Percentiles rank a stretch among this genome's conserved stretches.
Evolutionary conservation across 2,888 invertebrate genomes (phyloP).

Genomic region (Pachymerium ferrugineum): DNA sequence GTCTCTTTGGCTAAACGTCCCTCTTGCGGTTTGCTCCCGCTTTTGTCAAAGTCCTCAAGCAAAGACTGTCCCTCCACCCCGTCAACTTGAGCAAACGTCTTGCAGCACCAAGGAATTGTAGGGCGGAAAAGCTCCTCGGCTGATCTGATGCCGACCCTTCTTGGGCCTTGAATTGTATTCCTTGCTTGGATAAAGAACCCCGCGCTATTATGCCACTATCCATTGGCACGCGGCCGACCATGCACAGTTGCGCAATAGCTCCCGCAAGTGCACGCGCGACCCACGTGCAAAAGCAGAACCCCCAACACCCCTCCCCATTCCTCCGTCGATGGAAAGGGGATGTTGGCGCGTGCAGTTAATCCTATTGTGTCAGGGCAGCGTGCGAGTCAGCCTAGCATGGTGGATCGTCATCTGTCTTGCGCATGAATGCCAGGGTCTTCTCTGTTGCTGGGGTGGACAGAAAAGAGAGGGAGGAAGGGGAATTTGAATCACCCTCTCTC

Average conservation of each 20-base stretch:
- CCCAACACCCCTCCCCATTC: neutral
- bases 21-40: slow-evolving; percentile 13
- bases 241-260: slow-evolving; percentile 19
- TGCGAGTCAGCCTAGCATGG: slow-evolving; percentile 18
- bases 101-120: slow-evolving; percentile 8
- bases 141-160: slow-evolving; percentile 4
- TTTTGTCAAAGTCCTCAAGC: slow-evolving; percentile 1
- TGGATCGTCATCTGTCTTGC: slow-evolving; percentile 23
- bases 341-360: slow-evolving; percentile 14
- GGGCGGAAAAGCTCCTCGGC: slow-evolving; percentile 4
- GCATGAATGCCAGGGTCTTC: slow-evolving; percentile 7
- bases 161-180: neutral
- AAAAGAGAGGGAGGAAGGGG: neutral
- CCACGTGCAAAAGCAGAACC: slow-evolving; percentile 22
- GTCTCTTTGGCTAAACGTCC: slow-evolving; percentile 13
- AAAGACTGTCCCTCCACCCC: slow-evolving; percentile 13
- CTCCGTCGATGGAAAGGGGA: neutral
- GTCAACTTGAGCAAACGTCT: slow-evolving; percentile 13
- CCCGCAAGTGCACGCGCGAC: slow-evolving; percentile 28
- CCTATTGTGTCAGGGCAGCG: slow-evolving; percentile 4
- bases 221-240: slow-evolving; percentile 20
- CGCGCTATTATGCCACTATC: slow-evolving; percentile 7
- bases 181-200: slow-evolving; percentile 8
- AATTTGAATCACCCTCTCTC: neutral
- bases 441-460: slow-evolving; percentile 19